A percentile compares a stretch with the other conserved stretches of the same genome.
phyloP scores from a whole-genome alignment of 2,113 vertebrate species.

The Chunga burmeisteri region DNA sequence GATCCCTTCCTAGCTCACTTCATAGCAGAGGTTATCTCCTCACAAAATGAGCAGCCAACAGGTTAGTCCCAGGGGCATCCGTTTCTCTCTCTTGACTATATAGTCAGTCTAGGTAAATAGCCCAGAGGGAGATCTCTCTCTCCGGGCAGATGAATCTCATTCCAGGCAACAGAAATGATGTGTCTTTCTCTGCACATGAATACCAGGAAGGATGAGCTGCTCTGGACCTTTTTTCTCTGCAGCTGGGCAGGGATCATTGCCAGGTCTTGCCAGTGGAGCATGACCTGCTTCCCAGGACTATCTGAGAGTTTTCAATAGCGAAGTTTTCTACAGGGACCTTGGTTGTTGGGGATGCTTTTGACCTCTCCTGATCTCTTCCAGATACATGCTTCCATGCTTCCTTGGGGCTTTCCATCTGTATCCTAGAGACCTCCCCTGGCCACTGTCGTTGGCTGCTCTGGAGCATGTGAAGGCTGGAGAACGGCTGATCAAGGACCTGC shows the following conservation, averaged over 20 bases:
- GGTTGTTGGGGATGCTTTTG: neutral
- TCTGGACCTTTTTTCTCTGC: neutral
- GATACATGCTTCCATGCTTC: neutral
- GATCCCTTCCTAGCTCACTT: neutral
- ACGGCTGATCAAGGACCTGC: neutral
- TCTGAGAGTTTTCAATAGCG: neutral
- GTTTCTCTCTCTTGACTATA: neutral
- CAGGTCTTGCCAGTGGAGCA: neutral
- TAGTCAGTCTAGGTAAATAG: neutral
- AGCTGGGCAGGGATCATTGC: neutral
- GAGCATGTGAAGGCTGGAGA: neutral
- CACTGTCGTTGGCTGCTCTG: neutral
- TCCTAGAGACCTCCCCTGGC: neutral
- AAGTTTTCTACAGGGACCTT: neutral
- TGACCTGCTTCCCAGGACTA: neutral
- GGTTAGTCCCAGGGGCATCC: neutral
- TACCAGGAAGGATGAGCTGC: neutral
- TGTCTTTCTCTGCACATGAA: neutral
- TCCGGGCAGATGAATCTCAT: neutral
- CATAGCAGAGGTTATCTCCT: neutral
- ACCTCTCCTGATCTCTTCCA: neutral
- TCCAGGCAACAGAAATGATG: neutral
- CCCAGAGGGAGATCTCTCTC: neutral
- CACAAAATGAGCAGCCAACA: neutral
- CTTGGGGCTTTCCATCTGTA: neutral